Percentiles rank a stretch among this genome's conserved stretches.
Evolutionary conservation across 1,140 invertebrate genomes (phyloP).

Genomic region (Philaenus spumarius): DNA sequence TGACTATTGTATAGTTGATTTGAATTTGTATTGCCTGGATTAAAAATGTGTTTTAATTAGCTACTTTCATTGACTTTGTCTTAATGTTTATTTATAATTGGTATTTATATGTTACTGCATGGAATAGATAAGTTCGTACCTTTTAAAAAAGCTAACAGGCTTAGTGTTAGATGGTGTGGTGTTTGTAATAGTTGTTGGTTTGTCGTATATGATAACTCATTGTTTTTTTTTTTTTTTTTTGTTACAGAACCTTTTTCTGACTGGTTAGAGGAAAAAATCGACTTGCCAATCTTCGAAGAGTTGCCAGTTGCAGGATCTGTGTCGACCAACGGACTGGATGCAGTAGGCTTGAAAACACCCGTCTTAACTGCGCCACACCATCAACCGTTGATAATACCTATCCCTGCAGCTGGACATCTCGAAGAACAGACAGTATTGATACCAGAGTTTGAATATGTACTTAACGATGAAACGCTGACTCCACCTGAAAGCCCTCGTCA

Average conservation of each 20-base stretch:
- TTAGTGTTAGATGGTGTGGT: no score
- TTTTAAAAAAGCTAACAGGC: no score
- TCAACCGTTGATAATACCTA: not conserved
- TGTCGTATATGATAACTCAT: no score
- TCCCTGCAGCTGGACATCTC: not conserved
- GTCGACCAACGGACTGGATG: slow-evolving; percentile 38
- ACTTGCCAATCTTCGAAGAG: slow-evolving; percentile 59
- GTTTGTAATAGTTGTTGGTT: no score
- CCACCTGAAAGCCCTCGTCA: slow-evolving; percentile 68
- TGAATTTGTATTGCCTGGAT: no score
- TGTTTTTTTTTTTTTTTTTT: slow-evolving; percentile 30
- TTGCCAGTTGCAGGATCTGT: slow-evolving; percentile 44
- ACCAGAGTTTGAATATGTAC: slow-evolving; percentile 24
- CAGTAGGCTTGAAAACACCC: slow-evolving; percentile 27
- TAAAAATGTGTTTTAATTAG: no score
- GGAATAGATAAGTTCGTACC: no score
- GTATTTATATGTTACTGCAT: no score
- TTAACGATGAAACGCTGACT: slow-evolving; percentile 48
- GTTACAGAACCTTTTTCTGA: slow-evolving; percentile 59
- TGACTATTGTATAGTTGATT: no score
- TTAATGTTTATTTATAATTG: no score
- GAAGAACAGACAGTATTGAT: not conserved
- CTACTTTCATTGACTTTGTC: no score
- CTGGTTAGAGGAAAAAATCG: slow-evolving; percentile 63
- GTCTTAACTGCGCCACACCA: slow-evolving; percentile 4